Percentiles rank a stretch among this genome's conserved stretches.
phyloP scores from a whole-genome alignment of 2,113 vertebrate species.

The Eretmochelys imbricata region DNA sequence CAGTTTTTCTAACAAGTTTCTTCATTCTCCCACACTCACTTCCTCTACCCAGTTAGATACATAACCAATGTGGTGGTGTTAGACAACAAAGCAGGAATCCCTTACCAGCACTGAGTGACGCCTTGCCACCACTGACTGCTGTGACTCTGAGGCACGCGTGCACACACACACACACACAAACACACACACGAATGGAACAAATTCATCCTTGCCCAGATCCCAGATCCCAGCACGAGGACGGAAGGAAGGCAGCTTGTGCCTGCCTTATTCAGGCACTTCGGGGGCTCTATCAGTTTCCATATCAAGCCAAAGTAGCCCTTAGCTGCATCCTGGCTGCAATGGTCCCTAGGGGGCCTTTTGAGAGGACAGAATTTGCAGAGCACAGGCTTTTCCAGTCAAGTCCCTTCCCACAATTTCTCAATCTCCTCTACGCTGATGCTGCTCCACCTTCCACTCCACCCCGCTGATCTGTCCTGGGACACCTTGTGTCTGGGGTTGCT shows the following conservation, averaged over 20 bases:
- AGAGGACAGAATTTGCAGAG: neutral
- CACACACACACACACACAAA: neutral
- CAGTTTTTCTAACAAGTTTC: neutral
- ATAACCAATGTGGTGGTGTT: neutral
- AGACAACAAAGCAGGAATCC: neutral
- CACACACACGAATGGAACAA: neutral
- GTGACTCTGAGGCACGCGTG: neutral
- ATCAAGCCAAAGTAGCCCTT: neutral
- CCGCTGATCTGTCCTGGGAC: neutral
- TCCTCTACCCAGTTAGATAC: fast-evolving
- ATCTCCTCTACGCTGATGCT: neutral
- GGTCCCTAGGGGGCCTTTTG: neutral
- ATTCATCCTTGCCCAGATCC: neutral
- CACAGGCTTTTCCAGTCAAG: neutral
- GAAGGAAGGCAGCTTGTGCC: fast-evolving
- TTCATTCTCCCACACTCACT: neutral
- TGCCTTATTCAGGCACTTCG: neutral
- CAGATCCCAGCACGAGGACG: neutral
- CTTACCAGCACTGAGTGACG: neutral
- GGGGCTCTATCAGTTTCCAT: neutral
- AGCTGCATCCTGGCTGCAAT: fast-evolving
- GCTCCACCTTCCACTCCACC: neutral
- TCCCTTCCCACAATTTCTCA: neutral
- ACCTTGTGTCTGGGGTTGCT: neutral
- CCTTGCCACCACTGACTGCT: fast-evolving